Evolutionary conservation across 2,888 invertebrate species (phyloP).

Genomic region (Drosophila neotestacea): DNA sequence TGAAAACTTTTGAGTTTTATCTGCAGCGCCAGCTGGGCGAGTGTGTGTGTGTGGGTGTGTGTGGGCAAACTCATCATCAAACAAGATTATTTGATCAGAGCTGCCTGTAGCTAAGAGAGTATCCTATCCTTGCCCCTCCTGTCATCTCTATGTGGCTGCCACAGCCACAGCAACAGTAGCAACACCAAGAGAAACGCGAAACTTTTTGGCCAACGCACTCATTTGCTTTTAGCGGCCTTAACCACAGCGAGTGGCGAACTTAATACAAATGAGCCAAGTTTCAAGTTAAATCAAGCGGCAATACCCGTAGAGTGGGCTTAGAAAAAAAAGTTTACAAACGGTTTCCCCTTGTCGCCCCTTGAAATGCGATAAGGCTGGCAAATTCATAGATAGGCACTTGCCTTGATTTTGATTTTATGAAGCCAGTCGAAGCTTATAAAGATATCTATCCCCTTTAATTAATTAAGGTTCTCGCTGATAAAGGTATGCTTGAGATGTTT

Average conservation of each 20-base stretch:
- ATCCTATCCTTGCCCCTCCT: not conserved
- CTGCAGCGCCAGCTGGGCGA: slow-evolving; percentile 54
- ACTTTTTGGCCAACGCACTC: slow-evolving; percentile 72
- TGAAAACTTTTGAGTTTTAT: slow-evolving; percentile 74
- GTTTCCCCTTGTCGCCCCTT: not conserved
- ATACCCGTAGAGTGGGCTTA: slow-evolving; percentile 44
- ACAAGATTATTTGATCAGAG: slow-evolving; percentile 80
- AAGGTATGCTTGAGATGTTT: slow-evolving; percentile 2
- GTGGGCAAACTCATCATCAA: slow-evolving; percentile 76
- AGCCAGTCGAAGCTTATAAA: slow-evolving; percentile 17
- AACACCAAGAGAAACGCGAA: slow-evolving; percentile 30
- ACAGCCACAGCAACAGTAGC: slow-evolving; percentile 14
- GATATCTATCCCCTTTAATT: slow-evolving; percentile 20
- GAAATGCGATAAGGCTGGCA: slow-evolving; percentile 26
- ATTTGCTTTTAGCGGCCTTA: slow-evolving; percentile 72
- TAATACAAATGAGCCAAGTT: slow-evolving; percentile 79
- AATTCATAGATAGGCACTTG: slow-evolving; percentile 62
- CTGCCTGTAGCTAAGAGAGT: slow-evolving; percentile 49
- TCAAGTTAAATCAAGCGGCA: slow-evolving; percentile 79
- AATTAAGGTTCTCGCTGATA: slow-evolving; percentile 2
- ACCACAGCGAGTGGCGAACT: slow-evolving; percentile 65
- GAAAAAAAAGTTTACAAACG: slow-evolving; percentile 7
- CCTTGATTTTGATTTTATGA: slow-evolving; percentile 68
- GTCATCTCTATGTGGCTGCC: slow-evolving; percentile 1
- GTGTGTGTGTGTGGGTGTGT: slow-evolving; percentile 30